Base-by-base conservation (phyloP, 2,797 vertebrate species). In the Mallotus villosus region DNA sequence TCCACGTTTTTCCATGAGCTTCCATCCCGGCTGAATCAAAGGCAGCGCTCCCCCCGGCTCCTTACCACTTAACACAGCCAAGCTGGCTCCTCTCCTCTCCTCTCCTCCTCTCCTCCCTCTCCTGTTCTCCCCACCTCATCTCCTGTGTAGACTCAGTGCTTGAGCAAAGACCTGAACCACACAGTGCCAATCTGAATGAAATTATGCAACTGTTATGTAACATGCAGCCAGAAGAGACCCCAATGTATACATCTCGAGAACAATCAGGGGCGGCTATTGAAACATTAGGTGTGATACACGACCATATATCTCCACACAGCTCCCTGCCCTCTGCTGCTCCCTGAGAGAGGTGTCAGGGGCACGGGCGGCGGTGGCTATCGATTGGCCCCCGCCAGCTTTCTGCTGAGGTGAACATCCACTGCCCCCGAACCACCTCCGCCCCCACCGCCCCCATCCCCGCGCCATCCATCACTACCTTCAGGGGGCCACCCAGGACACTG, bases 11-110 rank as follows among this genome's bases (percentile, higher is more conserved):
- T 85, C 86, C 84, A 85, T 80, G 79, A 78, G 77, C 60, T 83
- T 78, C 75, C 76, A 80, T 84, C 87, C 77, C 79, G 68, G 71
- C 81, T 84, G 75, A 84, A 89, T 92, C 87, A 92, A 90, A 91
- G 86, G 74, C 68, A 74, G 59, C 4, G 68, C 73, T 79, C 78
- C 77, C 78, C 16, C 25, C 16, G 24, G 14, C 61, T 17, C 2
- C 27, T 29, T 80, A 17, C 51, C 51, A 55, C 51, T 55, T 17
- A n/a, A 55, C n/a, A n/a, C 51, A 55, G 19, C 49, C 49, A 17
- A 11, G 49, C 51, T 17, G 51, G 19, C 17, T 55, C 51, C 51
- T n/a, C 49, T 51, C 49, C 41, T 9, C 41, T 49, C 14, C 17
- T 19, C 49, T 4, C 16, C 49, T 9, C 14, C 17, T 7, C 29